A percentile compares a stretch with the other conserved stretches of the same genome.
Evolutionary conservation across 2,888 invertebrate species (phyloP).

Genomic region (Drosophila rubida): DNA sequence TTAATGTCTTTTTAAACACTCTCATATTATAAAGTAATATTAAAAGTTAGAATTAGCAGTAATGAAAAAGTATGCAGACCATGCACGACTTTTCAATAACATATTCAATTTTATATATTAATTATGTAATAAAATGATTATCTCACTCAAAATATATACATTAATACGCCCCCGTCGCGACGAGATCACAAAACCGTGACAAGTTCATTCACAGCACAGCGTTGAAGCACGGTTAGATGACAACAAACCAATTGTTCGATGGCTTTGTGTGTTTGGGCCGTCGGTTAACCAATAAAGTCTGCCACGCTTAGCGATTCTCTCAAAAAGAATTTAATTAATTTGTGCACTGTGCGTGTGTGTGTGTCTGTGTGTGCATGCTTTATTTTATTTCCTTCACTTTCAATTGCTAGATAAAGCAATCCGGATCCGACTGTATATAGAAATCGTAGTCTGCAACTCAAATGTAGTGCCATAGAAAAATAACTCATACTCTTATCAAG

Average conservation of each 20-base stretch:
- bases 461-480: constrained; percentile 5
- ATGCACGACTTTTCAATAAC: background rate
- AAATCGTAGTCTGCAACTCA: constrained; percentile 10
- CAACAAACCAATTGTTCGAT: constrained; percentile 72
- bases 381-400: constrained; percentile 43
- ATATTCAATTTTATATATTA: constrained; percentile 3
- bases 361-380: constrained; percentile 12
- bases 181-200: constrained; percentile 63
- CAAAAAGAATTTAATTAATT: constrained; percentile 43
- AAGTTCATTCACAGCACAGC: constrained; percentile 36
- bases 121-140: constrained; percentile 45
- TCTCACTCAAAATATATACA: constrained; percentile 24
- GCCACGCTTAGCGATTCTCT: constrained; percentile 67
- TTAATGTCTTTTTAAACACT: background rate
- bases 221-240: constrained; percentile 11
- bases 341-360: constrained; percentile 18
- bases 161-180: constrained; percentile 19
- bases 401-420: constrained; percentile 45
- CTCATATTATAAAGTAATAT: background rate
- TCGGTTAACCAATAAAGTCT: constrained; percentile 70
- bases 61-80: background rate
- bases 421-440: background rate
- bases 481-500: constrained; percentile 52
- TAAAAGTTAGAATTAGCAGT: background rate
- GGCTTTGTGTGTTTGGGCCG: constrained; percentile 60